These are phyloP conservation scores for Melierax canorus DNA, from an alignment of 2,113 vertebrate genomes.

Conservation along the genomic window DNA sequence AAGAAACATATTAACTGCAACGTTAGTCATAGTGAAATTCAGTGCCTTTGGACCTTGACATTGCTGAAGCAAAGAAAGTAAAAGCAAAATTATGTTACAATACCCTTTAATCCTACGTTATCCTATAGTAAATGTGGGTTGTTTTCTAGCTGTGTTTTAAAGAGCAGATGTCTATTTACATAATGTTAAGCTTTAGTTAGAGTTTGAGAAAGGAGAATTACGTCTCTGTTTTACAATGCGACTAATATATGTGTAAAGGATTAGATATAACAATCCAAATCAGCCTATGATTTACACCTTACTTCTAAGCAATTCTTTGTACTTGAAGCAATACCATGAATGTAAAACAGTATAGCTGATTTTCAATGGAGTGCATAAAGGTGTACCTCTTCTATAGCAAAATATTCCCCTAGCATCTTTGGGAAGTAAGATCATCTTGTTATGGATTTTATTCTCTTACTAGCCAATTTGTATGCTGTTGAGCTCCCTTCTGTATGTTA, in stretches of 20 bases:
- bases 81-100: slow-evolving; percentile 49
- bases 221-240: slow-evolving; percentile 55
- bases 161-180: slow-evolving; percentile 73
- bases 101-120: slow-evolving; percentile 49
- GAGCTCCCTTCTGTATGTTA: slow-evolving; percentile 11
- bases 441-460: slow-evolving; percentile 1
- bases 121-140: slow-evolving; percentile 49
- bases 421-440: background rate
- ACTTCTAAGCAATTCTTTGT: slow-evolving; percentile 34
- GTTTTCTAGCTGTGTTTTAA: slow-evolving; percentile 60
- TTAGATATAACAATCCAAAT: slow-evolving; percentile 61
- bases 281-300: slow-evolving; percentile 63
- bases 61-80: slow-evolving; percentile 46
- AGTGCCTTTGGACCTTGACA: slow-evolving; percentile 1
- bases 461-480: background rate
- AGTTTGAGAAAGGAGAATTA: slow-evolving; percentile 62
- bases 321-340: slow-evolving; percentile 42
- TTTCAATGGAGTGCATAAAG: slow-evolving; percentile 35
- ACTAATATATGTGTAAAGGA: slow-evolving; percentile 62
- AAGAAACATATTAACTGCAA: background rate
- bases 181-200: slow-evolving; percentile 69
- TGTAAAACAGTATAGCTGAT: slow-evolving; percentile 31
- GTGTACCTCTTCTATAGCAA: slow-evolving; percentile 11
- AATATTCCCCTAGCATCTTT: slow-evolving; percentile 40
- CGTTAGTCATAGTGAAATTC: background rate